Base-by-base conservation (phyloP, 2,113 vertebrate genomes). In the Hippocampus zosterae region DNA sequence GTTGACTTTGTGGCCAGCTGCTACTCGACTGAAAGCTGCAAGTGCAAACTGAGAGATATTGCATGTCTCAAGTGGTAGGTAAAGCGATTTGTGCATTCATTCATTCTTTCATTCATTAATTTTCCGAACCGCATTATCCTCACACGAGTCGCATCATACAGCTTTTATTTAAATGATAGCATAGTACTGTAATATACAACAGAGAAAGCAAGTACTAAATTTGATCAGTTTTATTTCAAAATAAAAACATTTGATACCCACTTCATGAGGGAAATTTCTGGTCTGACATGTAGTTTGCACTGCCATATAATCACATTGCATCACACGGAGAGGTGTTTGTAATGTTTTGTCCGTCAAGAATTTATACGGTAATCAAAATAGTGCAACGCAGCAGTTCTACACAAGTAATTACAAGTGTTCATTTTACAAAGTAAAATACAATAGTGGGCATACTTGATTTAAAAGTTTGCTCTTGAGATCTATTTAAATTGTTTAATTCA, bases 1-100 rank as follows among this genome's bases (percentile, higher is more conserved):
- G 95, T 99, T 9, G 96, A 97, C 88, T 97, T 98, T 91, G 96
- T 93, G 42, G 96, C 96, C 68, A 94, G 93, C 91, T 97, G 96
- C 87, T 98, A 97, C 87, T 96, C 94, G 2, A 97, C 95, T 0
- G 93, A 96, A 46, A 95, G 92, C 90, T 99, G 97, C 92, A 94
- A 93, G 65, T 99, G 97, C 90, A 98, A 95, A 56, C 90, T 99
- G 90, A 96, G 95, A 91, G 95, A 96, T 87, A 93, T 98, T 3
- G 97, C 96, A 0, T 99, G 97, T 72, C 79, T 99, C 8, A 96
- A 95, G 90, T 99, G 96, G 97, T 98, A 93, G 83, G 91, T 89
- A 65, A n/a, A 44, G 55, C 46, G 13, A 37, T 37, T 37, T 37
- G 33, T 37, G 33, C 33, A 37, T 33, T 48, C 3, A 12, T 7